These are phyloP conservation scores for Sinocyclocheilus grahami DNA, from an alignment of 2,113 vertebrate species.

Conservation along the genomic window DNA sequence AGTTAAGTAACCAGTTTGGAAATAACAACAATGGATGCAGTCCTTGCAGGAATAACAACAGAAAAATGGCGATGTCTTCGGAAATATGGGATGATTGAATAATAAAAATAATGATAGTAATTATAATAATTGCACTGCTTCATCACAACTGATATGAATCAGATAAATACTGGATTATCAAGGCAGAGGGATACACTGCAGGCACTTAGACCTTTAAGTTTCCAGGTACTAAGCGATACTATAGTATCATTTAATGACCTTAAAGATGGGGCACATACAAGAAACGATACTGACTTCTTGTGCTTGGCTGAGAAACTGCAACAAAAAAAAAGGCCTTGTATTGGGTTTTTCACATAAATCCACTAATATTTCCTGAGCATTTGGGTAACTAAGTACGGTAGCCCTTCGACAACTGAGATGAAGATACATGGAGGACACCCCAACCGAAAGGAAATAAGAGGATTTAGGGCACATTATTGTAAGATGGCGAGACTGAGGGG, in stretches of 20 bases:
- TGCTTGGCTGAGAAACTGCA: background rate
- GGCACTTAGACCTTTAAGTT: conserved; percentile 18
- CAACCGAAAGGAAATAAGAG: conserved; percentile 42
- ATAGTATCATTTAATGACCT: background rate
- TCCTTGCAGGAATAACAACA: conserved; percentile 70
- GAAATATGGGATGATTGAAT: conserved; percentile 58
- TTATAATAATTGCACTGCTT: conserved; percentile 78
- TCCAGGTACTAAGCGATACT: conserved; percentile 28
- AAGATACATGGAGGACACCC: conserved; percentile 45
- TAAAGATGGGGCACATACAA: background rate
- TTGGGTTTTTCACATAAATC: conserved; percentile 54
- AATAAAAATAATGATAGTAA: conserved; percentile 62
- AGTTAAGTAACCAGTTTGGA: conserved; percentile 63
- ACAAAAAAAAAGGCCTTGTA: background rate
- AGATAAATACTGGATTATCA: conserved; percentile 49
- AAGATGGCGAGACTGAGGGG: background rate
- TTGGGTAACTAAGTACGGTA: conserved; percentile 60
- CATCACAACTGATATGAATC: conserved; percentile 76
- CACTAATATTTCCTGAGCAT: conserved; percentile 69
- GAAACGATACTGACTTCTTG: background rate
- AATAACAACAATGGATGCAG: conserved; percentile 76
- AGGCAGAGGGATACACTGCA: conserved; percentile 37
- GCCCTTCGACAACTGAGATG: conserved; percentile 71
- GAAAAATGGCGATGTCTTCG: conserved; percentile 61
- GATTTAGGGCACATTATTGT: conserved; percentile 56